phyloP scores from a whole-genome alignment of 1,140 invertebrate genomes.

The Phortica variegata region DNA sequence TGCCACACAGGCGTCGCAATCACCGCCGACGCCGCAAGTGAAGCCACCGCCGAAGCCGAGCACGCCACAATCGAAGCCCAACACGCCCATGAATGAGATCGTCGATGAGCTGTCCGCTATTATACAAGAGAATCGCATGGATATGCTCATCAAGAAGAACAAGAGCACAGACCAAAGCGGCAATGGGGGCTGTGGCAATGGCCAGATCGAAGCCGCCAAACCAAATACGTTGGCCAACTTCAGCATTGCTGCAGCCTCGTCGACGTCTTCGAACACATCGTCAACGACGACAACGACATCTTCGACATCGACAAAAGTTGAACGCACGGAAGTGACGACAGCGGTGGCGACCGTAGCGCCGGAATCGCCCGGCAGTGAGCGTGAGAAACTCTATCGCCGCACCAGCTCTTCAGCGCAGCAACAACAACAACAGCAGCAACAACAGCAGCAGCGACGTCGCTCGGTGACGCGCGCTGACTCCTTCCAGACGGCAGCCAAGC shows the following conservation, averaged over 20 bases:
- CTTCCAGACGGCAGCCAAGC: slow-evolving; percentile 31
- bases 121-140: slow-evolving; percentile 45
- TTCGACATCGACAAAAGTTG: background rate
- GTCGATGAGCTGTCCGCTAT: slow-evolving; percentile 44
- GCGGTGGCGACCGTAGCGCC: background rate
- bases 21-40: background rate
- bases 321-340: too few relatives aligned
- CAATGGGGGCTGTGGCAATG: too few relatives aligned
- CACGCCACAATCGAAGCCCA: slow-evolving; percentile 4
- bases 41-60: background rate
- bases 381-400: too few relatives aligned
- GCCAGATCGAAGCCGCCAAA: slow-evolving; percentile 47
- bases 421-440: slow-evolving; percentile 2
- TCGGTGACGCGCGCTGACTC: slow-evolving; percentile 33
- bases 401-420: background rate
- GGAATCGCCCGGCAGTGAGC: background rate
- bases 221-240: slow-evolving; percentile 48
- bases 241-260: slow-evolving; percentile 27
- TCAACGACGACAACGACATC: background rate
- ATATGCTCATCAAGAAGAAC: slow-evolving; percentile 42
- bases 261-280: background rate
- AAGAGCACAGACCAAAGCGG: slow-evolving; percentile 7
- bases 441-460: slow-evolving; percentile 1
- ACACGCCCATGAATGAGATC: slow-evolving; percentile 41
- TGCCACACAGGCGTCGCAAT: too few relatives aligned